phyloP scores from a whole-genome alignment of 2,797 vertebrate genomes.

The Crenichthys baileyi region DNA sequence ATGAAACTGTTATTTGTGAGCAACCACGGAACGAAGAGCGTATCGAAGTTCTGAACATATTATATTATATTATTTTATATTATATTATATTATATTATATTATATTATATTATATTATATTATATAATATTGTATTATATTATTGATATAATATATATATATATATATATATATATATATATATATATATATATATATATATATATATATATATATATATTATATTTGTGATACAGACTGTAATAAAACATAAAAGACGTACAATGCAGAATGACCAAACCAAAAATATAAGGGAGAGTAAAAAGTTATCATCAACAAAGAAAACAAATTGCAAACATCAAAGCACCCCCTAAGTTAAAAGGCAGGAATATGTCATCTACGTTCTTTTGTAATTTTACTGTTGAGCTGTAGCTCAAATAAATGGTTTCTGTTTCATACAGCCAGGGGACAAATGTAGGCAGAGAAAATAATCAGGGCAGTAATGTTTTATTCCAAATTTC shows the following conservation, averaged over 20 bases:
- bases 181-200: not conserved
- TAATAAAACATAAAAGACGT: not conserved
- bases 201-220: not conserved
- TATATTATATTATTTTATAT: too few relatives aligned
- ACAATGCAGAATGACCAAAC: not conserved
- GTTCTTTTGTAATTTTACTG: constrained; percentile 11
- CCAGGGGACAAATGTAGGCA: not conserved
- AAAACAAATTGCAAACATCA: not conserved
- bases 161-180: not conserved
- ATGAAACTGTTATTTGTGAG: not conserved
- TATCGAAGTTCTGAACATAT: not conserved
- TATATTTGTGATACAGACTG: not conserved
- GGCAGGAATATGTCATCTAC: not conserved
- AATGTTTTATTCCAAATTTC: not conserved
- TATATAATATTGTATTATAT: not conserved
- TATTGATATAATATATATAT: too few relatives aligned
- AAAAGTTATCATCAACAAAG: not conserved
- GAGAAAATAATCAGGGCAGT: not conserved
- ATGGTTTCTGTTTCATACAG: not conserved
- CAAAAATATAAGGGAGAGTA: not conserved
- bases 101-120: not conserved
- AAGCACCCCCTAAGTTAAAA: not conserved
- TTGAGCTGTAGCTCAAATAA: not conserved
- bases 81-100: not conserved
- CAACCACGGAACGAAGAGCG: not conserved